Evolutionary conservation across 2,888 invertebrate genomes (phyloP), one percentile per base, ranked within the genome.

Genomic region (Andrena hattorfiana): DNA sequence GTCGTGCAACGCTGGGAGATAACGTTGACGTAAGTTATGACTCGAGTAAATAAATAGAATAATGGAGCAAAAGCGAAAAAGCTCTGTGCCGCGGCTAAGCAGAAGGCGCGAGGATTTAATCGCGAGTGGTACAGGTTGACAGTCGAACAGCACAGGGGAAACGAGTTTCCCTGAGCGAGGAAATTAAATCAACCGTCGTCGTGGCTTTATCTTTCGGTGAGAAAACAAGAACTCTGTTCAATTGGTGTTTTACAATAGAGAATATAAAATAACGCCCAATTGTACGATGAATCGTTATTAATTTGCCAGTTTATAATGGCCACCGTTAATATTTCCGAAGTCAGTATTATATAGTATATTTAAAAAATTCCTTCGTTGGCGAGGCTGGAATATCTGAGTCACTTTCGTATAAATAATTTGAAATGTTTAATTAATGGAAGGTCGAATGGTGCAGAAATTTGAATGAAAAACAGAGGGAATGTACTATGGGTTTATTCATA

Each of bases 11-110:
- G 71, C 59, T n/a, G 77, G 6, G n/a, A 73, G 84, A 85, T 86
- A 85, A 85, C 81, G 74, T 26, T 56, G 78, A 72, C 56, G 72
- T 81, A 84, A 85, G 75, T 84, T 85, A 85, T 66, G 81, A 67
- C 51, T 23, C 69, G 56, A 67, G 76, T 78, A 81, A 83, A 85
- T 85, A 85, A 83, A 81, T 66, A 71, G 71, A 81, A 78, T 76
- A 82, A 82, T 60, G 56, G 73, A 60, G 64, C 28, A 7, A 48
- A 66, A 70, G 51, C 59, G 68, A 74, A 71, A 81, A 70, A 77
- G 69, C 51, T 49, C 48, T 10, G 42, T 23, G 26, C 48, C 54
- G 42, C 35, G 62, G 49, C 30, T 60, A 35, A 54, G 13, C 70
- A 28, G 26, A 8, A 32, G 6, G 26, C 20, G 13, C 16, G 54